A percentile compares a stretch with the other conserved stretches of the same genome.
Evolutionary conservation across 2,888 invertebrate genomes (phyloP).

Genomic region (Polyommatus icarus): DNA sequence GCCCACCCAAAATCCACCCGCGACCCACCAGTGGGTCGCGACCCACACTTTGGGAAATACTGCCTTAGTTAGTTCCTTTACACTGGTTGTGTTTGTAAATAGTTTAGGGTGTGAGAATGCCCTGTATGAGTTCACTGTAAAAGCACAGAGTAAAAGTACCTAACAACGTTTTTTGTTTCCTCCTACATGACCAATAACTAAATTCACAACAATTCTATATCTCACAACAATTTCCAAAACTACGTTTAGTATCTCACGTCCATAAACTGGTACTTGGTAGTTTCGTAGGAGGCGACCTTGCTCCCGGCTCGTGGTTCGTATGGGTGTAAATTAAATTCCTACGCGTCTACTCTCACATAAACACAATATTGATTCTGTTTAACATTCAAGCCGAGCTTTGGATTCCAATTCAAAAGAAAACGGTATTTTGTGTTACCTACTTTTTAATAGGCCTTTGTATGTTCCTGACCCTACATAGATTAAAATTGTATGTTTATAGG

Average conservation of each 20-base stretch:
- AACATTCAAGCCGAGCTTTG: not conserved
- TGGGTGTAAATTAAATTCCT: constrained; percentile 20
- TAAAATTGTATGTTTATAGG: too few species aligned
- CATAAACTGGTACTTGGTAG: constrained; percentile 6
- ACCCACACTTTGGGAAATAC: too few species aligned
- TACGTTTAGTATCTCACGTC: not conserved
- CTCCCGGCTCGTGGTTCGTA: not conserved
- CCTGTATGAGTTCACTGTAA: too few species aligned
- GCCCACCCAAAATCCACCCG: too few species aligned
- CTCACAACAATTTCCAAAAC: not conserved
- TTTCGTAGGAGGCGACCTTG: constrained; percentile 18
- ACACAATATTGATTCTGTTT: not conserved
- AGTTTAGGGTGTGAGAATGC: too few species aligned
- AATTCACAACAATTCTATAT: too few species aligned
- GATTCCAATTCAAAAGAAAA: not conserved
- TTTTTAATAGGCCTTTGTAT: not conserved
- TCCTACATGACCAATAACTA: not conserved
- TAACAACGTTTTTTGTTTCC: not conserved
- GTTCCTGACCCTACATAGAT: not conserved
- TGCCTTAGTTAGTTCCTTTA: too few species aligned
- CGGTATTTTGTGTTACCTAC: not conserved
- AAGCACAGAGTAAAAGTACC: too few species aligned
- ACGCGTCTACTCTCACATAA: not conserved
- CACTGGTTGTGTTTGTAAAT: too few species aligned
- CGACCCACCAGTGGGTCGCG: too few species aligned